Base-by-base conservation (phyloP, 1,140 invertebrate genomes). In the Scaptomyza pallida region DNA sequence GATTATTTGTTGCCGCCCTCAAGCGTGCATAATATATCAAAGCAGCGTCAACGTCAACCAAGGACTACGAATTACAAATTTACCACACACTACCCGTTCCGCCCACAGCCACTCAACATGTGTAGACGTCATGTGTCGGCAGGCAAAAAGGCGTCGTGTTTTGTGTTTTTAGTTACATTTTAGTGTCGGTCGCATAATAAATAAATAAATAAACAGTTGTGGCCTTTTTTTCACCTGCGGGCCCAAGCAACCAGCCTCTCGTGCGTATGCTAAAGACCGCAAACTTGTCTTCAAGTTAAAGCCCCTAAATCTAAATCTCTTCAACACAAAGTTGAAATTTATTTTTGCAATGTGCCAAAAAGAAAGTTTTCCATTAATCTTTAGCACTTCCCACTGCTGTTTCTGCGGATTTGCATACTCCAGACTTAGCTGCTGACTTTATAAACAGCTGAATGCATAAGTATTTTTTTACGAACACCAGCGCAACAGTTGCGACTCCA, bases 11-110 rank as follows among this genome's bases (percentile, higher is more conserved):
- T 85, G 81, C 81, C 69, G 82, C 69, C 81, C 81, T 88, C 77
- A 86, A 88, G 81, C 81, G 82, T 86, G 81, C 81, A 86, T 86
- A 86, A 86, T 86, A 86, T 86, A 88, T 86, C 81, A 86, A 86
- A 86, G 81, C 64, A 67, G 78, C 81, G 73, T 77, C 79, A 76
- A 86, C 80, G 68, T 86, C 73, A 73, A 86, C 76, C 30, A 40
- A 64, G 33, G 62, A 15, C 62, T 47, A 13, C 59, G 23, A 70
- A 63, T 70, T 59, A 55, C 43, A 41, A 63, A 48, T 21, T 43
- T 37, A 30, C 26, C 26, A 30, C 47, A 37, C 40, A 19, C 54
- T 10, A 16, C 13, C 21, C 37, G 15, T 3, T 45, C 40, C 30
- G 2, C n/a, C 5, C 13, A 40, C 23, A n/a, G 43, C 54, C 68